These are phyloP conservation scores for Melanotus villosus DNA, from an alignment of 2,888 invertebrate species.

Conservation along the genomic window DNA sequence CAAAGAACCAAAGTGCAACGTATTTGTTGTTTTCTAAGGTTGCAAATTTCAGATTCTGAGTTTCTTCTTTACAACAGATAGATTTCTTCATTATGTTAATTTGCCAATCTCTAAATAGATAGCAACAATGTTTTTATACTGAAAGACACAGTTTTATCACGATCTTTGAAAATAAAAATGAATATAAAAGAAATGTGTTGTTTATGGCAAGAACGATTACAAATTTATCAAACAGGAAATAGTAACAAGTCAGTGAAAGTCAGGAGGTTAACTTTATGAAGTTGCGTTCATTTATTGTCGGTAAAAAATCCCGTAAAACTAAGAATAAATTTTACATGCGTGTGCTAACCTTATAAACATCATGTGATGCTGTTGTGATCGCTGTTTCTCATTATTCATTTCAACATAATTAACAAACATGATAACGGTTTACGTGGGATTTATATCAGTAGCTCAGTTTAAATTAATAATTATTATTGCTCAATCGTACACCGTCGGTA, in stretches of 20 bases:
- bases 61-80: too few species aligned
- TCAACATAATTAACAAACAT: constrained; percentile 45
- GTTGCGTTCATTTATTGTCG: constrained; percentile 38
- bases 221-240: constrained; percentile 44
- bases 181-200: constrained; percentile 28
- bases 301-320: constrained; percentile 42
- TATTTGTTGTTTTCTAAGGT: too few species aligned
- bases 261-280: constrained; percentile 42
- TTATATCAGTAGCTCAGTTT: constrained; percentile 25
- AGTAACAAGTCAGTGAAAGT: constrained; percentile 35
- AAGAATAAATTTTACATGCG: constrained; percentile 41
- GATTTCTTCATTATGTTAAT: too few species aligned
- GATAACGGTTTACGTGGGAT: constrained; percentile 44
- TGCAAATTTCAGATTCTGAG: background rate
- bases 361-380: constrained; percentile 43
- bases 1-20: background rate
- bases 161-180: constrained; percentile 7
- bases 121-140: too few species aligned
- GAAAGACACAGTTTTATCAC: too few species aligned
- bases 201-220: constrained; percentile 36
- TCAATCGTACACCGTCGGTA: background rate
- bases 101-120: too few species aligned
- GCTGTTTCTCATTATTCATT: constrained; percentile 37
- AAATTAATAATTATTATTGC: constrained; percentile 24
- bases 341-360: constrained; percentile 41